Evolutionary conservation across 2,888 invertebrate genomes (phyloP), one percentile per base, ranked within the genome.

Genomic region (Mythimna vitellina): DNA sequence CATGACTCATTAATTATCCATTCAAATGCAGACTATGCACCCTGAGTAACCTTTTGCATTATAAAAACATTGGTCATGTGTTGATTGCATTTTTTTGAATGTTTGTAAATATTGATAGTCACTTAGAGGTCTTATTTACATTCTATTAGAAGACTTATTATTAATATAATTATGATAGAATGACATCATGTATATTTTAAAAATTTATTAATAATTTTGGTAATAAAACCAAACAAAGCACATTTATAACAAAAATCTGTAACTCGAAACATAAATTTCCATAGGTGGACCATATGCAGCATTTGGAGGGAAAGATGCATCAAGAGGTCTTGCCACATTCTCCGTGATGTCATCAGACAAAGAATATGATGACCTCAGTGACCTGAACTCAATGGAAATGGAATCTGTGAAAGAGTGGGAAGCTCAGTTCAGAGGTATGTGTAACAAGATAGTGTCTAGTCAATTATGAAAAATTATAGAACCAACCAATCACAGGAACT

Each of bases 321-420:
- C 99, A 8, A 97, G 99, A 92, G 99, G 99, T 54, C 96, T 99
- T 68, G 99, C 99, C 56, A 99, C 99, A 79, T 99, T 99, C 94
- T 98, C 98, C 53, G 98, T 99, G 63, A 97, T 97, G 65, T 97
- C 97, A 65, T 97, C 97, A 79, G 97, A 98, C 67, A 98, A 97
- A 86, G 98, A 98, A 87, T 99, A 99, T 95, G 99, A 99, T 96
- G 99, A 99, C 93, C 97, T 99, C 70, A 98, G 98, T 93, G 99
- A 99, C 94, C 97, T 99, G 70, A 98, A 98, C 90, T 97, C 98
- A 20, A 97, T 98, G 96, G 98, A 99, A 96, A 99, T 99, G 99
- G 99, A 99, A 86, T 98, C 99, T 32, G 98, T 99, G 10, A 97
- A 97, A 83, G 99, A 99, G 95, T 99, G 99, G 99, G 99, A 99